Percentiles rank a stretch among this genome's conserved stretches.
These are phyloP conservation scores for Gnatocerus cornutus DNA, from an alignment of 2,888 invertebrate species.

Conservation along the genomic window DNA sequence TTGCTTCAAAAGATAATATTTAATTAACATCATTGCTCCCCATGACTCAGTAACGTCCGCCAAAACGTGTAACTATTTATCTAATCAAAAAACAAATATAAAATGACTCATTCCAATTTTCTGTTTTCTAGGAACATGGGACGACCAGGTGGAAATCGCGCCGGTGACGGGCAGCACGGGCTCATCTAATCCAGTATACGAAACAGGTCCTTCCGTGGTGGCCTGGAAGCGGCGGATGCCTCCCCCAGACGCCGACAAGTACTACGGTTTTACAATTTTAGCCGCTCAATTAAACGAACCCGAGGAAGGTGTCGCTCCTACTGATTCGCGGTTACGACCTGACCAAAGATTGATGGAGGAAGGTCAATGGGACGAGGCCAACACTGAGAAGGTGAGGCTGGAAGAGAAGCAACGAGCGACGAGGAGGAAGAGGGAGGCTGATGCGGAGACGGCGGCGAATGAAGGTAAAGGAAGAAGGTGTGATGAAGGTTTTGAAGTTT, in stretches of 20 bases:
- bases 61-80: too few species aligned
- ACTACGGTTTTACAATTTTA: constrained; percentile 95
- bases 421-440: constrained; percentile 85
- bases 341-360: constrained; percentile 99
- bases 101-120: too few species aligned
- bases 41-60: too few species aligned
- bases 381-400: constrained; percentile 86
- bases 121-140: constrained; percentile 87
- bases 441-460: constrained; percentile 82
- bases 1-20: too few species aligned
- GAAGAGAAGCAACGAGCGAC: constrained; percentile 96
- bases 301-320: constrained; percentile 93
- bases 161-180: constrained; percentile 83
- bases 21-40: too few species aligned
- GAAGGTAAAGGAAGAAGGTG: constrained; percentile 64
- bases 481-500: neutral
- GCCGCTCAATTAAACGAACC: constrained; percentile 97
- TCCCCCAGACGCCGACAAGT: constrained; percentile 80
- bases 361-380: constrained; percentile 93
- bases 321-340: constrained; percentile 90
- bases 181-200: constrained; percentile 89
- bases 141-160: constrained; percentile 94
- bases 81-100: too few species aligned
- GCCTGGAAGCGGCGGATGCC: constrained; percentile 91
- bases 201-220: constrained; percentile 88